A percentile compares a stretch with the other conserved stretches of the same genome.
These are phyloP conservation scores for Mythimna pallens DNA, from an alignment of 2,888 invertebrate genomes.

Conservation along the genomic window DNA sequence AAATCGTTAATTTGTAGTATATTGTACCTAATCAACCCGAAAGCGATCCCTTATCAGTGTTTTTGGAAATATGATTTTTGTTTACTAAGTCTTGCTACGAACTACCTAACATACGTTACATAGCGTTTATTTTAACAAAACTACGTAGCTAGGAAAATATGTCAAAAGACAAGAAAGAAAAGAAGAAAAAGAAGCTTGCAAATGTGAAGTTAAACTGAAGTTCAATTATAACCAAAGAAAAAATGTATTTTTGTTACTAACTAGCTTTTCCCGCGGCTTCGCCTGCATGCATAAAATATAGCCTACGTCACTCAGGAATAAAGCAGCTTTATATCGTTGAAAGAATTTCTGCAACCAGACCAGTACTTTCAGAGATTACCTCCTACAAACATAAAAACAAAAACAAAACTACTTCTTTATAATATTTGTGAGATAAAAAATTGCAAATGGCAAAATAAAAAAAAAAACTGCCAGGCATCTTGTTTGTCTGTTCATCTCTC, in stretches of 20 bases:
- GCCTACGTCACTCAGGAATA: too few species aligned
- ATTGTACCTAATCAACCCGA: neutral
- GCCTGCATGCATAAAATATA: too few species aligned
- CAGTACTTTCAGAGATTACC: too few species aligned
- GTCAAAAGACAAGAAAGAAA: neutral
- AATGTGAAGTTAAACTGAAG: neutral
- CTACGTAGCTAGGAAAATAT: neutral
- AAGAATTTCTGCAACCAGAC: too few species aligned
- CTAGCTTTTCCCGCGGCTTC: too few species aligned
- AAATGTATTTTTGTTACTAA: too few species aligned
- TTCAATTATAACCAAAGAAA: neutral
- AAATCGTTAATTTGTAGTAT: constrained; percentile 67
- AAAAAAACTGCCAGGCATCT: constrained; percentile 53
- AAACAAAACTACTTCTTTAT: too few species aligned
- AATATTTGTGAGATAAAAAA: neutral
- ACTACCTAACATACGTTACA: too few species aligned
- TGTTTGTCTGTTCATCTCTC: constrained; percentile 49
- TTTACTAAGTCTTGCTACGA: neutral
- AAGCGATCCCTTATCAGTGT: neutral
- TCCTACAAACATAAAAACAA: too few species aligned
- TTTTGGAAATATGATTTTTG: neutral
- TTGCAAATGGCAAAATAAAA: constrained; percentile 23
- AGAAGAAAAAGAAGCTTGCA: too few species aligned
- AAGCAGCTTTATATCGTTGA: too few species aligned
- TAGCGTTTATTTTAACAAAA: too few species aligned